phyloP scores from a whole-genome alignment of 2,797 vertebrate genomes.

The Onychomys leucogaster region DNA sequence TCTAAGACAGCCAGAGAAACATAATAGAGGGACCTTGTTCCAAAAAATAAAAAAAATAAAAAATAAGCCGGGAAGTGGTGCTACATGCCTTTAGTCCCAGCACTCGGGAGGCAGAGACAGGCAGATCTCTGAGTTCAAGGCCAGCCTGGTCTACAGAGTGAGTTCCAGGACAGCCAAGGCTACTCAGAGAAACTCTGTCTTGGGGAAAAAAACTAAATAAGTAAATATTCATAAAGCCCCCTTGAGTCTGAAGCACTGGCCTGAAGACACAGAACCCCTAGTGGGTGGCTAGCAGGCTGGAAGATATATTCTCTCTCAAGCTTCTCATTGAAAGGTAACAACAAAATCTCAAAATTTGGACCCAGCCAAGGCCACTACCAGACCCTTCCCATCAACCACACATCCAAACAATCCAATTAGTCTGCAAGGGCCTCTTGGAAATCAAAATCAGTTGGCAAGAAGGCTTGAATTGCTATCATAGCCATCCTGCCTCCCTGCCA shows the following conservation, averaged over 20 bases:
- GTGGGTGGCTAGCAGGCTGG: background rate
- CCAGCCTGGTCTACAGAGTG: background rate
- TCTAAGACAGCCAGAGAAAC: background rate
- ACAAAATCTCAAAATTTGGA: slow-evolving; percentile 43
- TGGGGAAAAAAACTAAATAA: background rate
- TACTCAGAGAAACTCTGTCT: background rate
- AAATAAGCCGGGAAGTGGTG: background rate
- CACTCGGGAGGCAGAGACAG: background rate
- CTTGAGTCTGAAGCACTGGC: background rate
- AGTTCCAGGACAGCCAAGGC: background rate
- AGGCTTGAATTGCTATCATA: background rate
- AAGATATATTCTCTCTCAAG: slow-evolving; percentile 12
- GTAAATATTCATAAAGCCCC: background rate
- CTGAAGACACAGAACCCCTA: background rate
- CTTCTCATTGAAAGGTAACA: slow-evolving; percentile 33
- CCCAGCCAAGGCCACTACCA: background rate
- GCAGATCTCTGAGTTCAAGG: background rate
- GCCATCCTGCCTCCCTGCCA: background rate
- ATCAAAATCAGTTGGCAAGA: background rate
- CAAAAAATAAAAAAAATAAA: background rate
- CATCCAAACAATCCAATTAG: background rate
- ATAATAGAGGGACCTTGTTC: background rate
- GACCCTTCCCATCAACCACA: background rate
- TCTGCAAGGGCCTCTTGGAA: slow-evolving; percentile 3
- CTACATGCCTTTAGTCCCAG: background rate